Evolutionary conservation across 2,888 invertebrate genomes (phyloP).

Genomic region (Drosophila lutescens): DNA sequence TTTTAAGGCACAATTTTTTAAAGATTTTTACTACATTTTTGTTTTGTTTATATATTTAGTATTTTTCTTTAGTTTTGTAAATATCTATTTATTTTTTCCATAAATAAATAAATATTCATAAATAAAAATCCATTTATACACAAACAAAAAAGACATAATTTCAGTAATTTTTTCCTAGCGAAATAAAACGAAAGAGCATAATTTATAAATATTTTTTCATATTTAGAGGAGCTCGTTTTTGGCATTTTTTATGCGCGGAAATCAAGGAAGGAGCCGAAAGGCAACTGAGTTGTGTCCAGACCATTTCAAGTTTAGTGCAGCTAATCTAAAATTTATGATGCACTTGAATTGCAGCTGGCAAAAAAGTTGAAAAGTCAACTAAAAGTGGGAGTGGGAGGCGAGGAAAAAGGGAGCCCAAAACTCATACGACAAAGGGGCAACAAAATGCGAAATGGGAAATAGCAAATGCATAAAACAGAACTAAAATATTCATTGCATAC

Average conservation of each 20-base stretch:
- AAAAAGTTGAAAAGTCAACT: conserved; percentile 50
- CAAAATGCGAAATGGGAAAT: conserved; percentile 33
- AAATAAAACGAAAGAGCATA: conserved; percentile 14
- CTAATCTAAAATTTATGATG: conserved; percentile 76
- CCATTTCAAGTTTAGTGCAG: conserved; percentile 48
- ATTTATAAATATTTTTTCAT: conserved; percentile 41
- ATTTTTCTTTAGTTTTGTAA: no score
- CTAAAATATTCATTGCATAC: conserved; percentile 75
- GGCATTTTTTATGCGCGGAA: conserved; percentile 24
- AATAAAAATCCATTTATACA: no score
- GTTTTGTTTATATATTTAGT: no score
- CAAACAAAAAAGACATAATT: no score
- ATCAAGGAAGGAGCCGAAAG: background rate
- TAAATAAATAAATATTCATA: no score
- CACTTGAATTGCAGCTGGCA: conserved; percentile 50
- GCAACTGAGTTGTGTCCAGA: conserved; percentile 19
- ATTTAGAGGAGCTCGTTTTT: conserved; percentile 25
- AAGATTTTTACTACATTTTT: background rate
- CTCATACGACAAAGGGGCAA: conserved; percentile 15
- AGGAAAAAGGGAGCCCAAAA: conserved; percentile 11
- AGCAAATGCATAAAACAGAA: conserved; percentile 65
- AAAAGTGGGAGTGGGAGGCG: conserved; percentile 25
- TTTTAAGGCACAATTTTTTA: conserved; percentile 6
- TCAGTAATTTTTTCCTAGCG: no score
- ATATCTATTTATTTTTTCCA: no score